Evolutionary conservation across 2,888 invertebrate genomes (phyloP).

Genomic region (Noctua janthe): DNA sequence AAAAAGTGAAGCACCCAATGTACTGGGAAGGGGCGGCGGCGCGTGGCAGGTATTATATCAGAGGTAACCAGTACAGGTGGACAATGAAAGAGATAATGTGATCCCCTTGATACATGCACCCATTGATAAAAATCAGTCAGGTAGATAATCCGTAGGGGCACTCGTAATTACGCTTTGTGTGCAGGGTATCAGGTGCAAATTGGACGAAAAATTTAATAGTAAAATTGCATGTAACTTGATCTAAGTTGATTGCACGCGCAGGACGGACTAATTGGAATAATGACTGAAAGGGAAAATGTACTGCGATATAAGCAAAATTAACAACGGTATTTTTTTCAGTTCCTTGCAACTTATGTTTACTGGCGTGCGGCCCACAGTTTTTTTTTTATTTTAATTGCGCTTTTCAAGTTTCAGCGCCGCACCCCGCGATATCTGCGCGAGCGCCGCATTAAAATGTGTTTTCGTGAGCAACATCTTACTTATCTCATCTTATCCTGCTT

Average conservation of each 20-base stretch:
- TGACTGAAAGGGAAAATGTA: constrained; percentile 7
- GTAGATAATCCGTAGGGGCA: constrained; percentile 87
- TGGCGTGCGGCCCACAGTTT: neutral
- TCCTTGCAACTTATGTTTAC: neutral
- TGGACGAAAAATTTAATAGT: constrained; percentile 43
- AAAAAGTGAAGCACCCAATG: constrained; percentile 68
- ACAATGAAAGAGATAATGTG: constrained; percentile 64
- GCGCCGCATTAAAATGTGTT: neutral
- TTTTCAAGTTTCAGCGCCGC: neutral
- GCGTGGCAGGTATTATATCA: constrained; percentile 81
- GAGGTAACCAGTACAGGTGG: constrained; percentile 80
- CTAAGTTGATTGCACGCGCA: constrained; percentile 27
- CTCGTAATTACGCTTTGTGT: constrained; percentile 79
- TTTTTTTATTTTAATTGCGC: neutral
- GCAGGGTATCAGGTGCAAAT: constrained; percentile 65
- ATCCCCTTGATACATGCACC: constrained; percentile 71
- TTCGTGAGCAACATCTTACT: neutral
- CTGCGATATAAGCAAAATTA: neutral
- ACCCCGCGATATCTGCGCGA: neutral
- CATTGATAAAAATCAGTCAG: constrained; percentile 82
- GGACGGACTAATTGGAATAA: constrained; percentile 15
- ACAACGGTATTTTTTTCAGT: neutral
- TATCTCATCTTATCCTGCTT: neutral
- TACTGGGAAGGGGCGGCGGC: constrained; percentile 45
- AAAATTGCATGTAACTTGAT: constrained; percentile 48